Base-by-base conservation (phyloP, 1,140 invertebrate species). In the Bombus turneri region DNA sequence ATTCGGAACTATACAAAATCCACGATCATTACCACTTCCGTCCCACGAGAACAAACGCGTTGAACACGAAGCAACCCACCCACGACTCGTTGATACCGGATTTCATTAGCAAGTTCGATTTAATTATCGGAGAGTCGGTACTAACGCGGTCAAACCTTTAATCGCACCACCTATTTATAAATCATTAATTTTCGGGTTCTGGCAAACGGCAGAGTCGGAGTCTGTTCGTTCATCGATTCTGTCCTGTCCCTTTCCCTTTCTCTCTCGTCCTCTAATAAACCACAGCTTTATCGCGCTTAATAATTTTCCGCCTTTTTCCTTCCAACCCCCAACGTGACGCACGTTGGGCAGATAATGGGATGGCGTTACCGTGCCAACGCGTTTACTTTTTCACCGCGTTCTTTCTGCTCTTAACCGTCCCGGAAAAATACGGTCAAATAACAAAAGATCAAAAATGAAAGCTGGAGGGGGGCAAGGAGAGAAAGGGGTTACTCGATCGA, bases 51-150 rank as follows among this genome's bases (percentile, higher is more conserved):
- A 22, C 80, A 62, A 47, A 15, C 78, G 31, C 53, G 66, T 43
- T 39, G 78, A 43, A 53, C 68, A 28, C 83, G 34, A 12, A n/a
- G 39, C 39, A 59, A 15, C 68, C 83, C 28, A 62, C 57, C 71
- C 77, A 80, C 86, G 87, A 90, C 88, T 92, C 90, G 88, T 92
- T 88, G 90, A 91, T 91, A 86, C 91, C 83, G 79, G 75, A 92
- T 92, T 93, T 93, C 92, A 93, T 93, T 93, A 93, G 85, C 88
- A 90, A 92, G 88, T 92, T 93, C 89, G 85, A 87, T 93, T 93
- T 92, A 92, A 92, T 93, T 92, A 89, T 85, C 83, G 12, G 47
- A n/a, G 47, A n/a, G 47, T 69, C 68, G 57, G 57, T 18, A 66
- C 31, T 31, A 34, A 62, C 74, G 77, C 71, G 62, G 28, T 41